Percentiles rank a stretch among this genome's conserved stretches.
Conservation (phyloP, 2,113 vertebrate species). For the Lethenteron reissneri region DNA sequence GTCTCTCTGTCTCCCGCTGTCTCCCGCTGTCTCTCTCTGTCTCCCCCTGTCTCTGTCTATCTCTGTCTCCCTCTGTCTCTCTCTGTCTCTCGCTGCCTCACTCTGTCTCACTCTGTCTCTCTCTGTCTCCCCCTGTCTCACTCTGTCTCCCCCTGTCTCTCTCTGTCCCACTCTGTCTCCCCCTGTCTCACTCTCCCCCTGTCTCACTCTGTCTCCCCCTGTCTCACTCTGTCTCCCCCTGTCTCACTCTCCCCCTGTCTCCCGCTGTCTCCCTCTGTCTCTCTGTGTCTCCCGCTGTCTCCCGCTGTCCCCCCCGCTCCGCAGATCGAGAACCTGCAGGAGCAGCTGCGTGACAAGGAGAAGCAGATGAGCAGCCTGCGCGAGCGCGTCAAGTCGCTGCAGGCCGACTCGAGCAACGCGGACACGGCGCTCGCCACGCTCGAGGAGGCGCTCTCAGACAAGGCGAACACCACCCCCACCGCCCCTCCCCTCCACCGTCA, state of each 20-base stretch:
- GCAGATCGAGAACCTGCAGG: conserved; percentile 89
- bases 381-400: conserved; percentile 72
- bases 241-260: not conserved
- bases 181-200: not conserved
- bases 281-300: not conserved
- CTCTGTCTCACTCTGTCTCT: too few species aligned
- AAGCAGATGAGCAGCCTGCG: conserved; percentile 72
- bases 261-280: not conserved
- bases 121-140: too few species aligned
- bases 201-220: not conserved
- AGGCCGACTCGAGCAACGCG: conserved; percentile 88
- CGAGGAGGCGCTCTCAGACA: conserved; percentile 82
- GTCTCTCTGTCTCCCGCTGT: too few species aligned
- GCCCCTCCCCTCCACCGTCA: too few species aligned
- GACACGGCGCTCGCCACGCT: conserved; percentile 72
- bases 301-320: conserved; percentile 13
- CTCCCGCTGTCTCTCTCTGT: too few species aligned
- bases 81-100: too few species aligned
- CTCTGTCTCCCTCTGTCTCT: too few species aligned
- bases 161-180: not conserved
- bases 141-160: too few species aligned
- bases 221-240: not conserved
- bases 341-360: conserved; percentile 90
- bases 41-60: too few species aligned
- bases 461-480: conserved; percentile 21